Conservation (phyloP, 2,797 vertebrate genomes). For the Mormyrus hasselquistii region DNA sequence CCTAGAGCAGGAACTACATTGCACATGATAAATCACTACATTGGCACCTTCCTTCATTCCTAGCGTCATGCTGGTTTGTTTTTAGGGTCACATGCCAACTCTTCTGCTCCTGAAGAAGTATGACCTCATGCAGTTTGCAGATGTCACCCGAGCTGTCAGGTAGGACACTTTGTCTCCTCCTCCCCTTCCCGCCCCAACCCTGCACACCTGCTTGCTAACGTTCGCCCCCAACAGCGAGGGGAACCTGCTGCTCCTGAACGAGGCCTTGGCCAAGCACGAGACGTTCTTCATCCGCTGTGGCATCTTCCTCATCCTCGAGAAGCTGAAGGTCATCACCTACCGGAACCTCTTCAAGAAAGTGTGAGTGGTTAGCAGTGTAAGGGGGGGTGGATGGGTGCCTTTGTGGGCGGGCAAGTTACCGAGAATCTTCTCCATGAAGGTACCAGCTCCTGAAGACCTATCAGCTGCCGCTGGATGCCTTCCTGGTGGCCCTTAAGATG, state of each 20-base stretch:
- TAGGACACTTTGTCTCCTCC: slow-evolving; percentile 40
- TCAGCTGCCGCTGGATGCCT: slow-evolving; percentile 87
- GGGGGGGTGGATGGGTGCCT: not conserved
- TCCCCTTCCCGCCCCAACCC: not conserved
- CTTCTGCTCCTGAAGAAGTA: slow-evolving; percentile 85
- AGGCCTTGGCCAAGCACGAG: slow-evolving; percentile 83
- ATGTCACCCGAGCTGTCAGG: slow-evolving; percentile 90
- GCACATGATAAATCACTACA: not conserved
- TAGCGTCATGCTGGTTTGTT: slow-evolving; percentile 22
- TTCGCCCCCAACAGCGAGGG: slow-evolving; percentile 69
- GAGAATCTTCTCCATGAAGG: slow-evolving; percentile 48
- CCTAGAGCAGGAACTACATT: not conserved
- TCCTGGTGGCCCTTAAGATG: slow-evolving; percentile 82
- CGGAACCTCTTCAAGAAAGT: slow-evolving; percentile 98
- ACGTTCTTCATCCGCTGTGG: slow-evolving; percentile 96
- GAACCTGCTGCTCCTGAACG: slow-evolving; percentile 84
- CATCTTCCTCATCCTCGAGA: slow-evolving; percentile 96
- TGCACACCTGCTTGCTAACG: not conserved
- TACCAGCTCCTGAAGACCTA: slow-evolving; percentile 86
- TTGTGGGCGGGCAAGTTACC: not conserved
- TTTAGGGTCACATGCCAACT: slow-evolving; percentile 95
- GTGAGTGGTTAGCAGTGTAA: slow-evolving; percentile 57
- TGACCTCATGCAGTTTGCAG: slow-evolving; percentile 89
- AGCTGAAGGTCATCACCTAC: slow-evolving; percentile 95
- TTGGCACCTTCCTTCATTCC: not conserved